These are phyloP conservation scores for Helicoverpa zea DNA, from an alignment of 1,140 invertebrate species.

Conservation along the genomic window DNA sequence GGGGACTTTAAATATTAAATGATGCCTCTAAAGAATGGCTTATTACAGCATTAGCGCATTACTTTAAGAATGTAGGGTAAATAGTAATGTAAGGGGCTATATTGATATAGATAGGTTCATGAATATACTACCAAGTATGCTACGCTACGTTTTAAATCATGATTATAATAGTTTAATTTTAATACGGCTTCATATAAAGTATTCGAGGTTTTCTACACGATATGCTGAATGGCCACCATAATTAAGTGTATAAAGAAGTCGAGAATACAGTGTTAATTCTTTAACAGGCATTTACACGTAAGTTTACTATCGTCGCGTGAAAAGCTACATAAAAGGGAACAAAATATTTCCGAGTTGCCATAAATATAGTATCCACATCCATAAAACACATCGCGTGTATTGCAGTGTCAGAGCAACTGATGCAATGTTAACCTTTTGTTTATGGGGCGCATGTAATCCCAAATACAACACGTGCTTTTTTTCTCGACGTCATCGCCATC, in stretches of 20 bases:
- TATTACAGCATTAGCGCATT: constrained; percentile 17
- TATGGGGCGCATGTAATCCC: constrained; percentile 83
- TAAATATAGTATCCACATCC: neutral
- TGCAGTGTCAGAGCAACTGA: constrained; percentile 46
- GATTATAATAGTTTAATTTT: too few species aligned
- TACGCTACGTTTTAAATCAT: too few species aligned
- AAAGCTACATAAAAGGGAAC: too few species aligned
- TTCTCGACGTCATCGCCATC: constrained; percentile 73
- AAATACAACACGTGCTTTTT: constrained; percentile 86
- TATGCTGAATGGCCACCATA: too few species aligned
- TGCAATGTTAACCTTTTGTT: constrained; percentile 81
- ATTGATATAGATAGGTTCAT: too few species aligned
- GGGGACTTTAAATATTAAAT: constrained; percentile 42
- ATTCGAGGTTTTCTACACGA: neutral
- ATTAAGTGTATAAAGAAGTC: neutral
- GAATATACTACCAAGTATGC: too few species aligned
- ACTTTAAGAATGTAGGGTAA: neutral
- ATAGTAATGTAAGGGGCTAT: neutral
- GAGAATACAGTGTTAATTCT: too few species aligned
- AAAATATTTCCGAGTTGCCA: neutral
- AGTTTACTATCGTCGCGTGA: neutral
- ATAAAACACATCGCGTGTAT: constrained; percentile 35
- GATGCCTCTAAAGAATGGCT: constrained; percentile 20
- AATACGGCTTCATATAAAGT: neutral
- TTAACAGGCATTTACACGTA: neutral